A percentile compares a stretch with the other conserved stretches of the same genome.
phyloP scores from a whole-genome alignment of 1,140 invertebrate species.

The Ctenoplectra terminalis region DNA sequence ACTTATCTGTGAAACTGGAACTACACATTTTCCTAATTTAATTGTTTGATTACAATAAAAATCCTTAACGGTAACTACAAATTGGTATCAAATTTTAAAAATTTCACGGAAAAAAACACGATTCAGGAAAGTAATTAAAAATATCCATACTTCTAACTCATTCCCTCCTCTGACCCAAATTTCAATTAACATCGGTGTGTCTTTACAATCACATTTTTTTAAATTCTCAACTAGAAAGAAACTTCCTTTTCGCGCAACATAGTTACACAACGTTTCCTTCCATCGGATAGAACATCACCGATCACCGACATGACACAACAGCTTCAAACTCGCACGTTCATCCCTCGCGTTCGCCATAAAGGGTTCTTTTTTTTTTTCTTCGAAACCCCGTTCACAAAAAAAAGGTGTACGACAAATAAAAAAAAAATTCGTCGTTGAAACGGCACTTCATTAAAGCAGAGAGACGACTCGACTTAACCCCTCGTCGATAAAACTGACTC shows the following conservation, averaged over 20 bases:
- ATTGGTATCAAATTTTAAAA: too few species aligned
- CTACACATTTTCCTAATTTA: neutral
- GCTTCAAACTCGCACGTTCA: neutral
- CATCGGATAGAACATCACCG: neutral
- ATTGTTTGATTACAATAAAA: neutral
- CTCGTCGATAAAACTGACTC: conserved; percentile 73
- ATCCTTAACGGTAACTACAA: too few species aligned
- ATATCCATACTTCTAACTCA: too few species aligned
- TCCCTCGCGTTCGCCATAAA: neutral
- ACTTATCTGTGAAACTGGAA: neutral
- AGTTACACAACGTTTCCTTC: too few species aligned
- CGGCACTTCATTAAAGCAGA: conserved; percentile 67
- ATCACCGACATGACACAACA: conserved; percentile 7
- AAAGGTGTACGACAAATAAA: neutral
- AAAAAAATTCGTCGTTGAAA: conserved; percentile 18
- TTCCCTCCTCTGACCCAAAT: too few species aligned
- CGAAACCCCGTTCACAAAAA: neutral
- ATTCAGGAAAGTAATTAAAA: too few species aligned
- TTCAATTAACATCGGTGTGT: too few species aligned
- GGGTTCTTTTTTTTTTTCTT: neutral
- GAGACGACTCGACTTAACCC: conserved; percentile 71
- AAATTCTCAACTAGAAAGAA: too few species aligned
- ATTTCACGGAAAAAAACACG: too few species aligned
- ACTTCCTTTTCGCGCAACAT: too few species aligned
- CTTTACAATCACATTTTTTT: too few species aligned